phyloP scores from a whole-genome alignment of 2,888 invertebrate genomes.

The Cryptocephalus primarius region DNA sequence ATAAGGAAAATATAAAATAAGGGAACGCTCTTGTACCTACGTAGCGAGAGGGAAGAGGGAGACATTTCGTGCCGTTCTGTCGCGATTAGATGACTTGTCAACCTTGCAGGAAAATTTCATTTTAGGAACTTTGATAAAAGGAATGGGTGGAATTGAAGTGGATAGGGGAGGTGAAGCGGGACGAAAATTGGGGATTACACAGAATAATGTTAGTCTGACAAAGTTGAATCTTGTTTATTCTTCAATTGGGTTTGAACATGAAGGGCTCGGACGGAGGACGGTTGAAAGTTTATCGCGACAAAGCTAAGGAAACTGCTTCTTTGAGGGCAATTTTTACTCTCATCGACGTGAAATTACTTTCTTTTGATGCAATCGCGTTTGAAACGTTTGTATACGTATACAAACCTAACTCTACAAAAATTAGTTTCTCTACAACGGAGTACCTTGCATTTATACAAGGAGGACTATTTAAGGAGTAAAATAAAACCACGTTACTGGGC shows the following conservation, averaged over 20 bases:
- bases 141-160: slow-evolving; percentile 45
- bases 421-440: too few relatives aligned
- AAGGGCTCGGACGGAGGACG: too few relatives aligned
- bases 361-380: too few relatives aligned
- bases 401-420: too few relatives aligned
- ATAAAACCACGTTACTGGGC: too few relatives aligned
- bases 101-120: slow-evolving; percentile 46
- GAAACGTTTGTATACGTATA: too few relatives aligned
- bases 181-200: slow-evolving; percentile 28
- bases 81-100: slow-evolving; percentile 47
- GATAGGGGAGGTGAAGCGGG: slow-evolving; percentile 20
- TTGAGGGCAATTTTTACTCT: too few relatives aligned
- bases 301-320: too few relatives aligned
- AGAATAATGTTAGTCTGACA: slow-evolving; percentile 31
- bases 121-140: slow-evolving; percentile 47
- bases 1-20: slow-evolving; percentile 23
- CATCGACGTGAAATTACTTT: too few relatives aligned
- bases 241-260: background rate
- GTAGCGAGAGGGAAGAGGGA: slow-evolving; percentile 10
- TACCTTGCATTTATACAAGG: too few relatives aligned
- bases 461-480: too few relatives aligned
- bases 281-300: too few relatives aligned
- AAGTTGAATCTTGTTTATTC: slow-evolving; percentile 15
- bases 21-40: slow-evolving; percentile 33
- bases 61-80: slow-evolving; percentile 23